Evolutionary conservation across 2,888 invertebrate species (phyloP), one percentile per base, ranked within the genome.

Genomic region (Coremacera marginata): DNA sequence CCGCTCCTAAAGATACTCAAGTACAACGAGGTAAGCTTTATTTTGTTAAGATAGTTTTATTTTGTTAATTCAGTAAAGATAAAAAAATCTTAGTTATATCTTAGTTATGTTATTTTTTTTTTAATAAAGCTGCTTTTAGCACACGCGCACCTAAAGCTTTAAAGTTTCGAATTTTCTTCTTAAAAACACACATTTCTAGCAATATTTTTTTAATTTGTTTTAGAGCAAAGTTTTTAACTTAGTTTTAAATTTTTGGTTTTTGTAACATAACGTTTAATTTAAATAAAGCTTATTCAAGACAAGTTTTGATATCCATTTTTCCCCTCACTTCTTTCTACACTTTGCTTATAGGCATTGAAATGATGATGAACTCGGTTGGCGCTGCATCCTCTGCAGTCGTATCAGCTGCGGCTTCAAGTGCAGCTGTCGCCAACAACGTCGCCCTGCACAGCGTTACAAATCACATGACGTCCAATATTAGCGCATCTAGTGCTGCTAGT

Each of bases 301-400:
- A 34, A 31, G 3, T 31, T 65, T 65, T n/a, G 19, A 65, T 4
- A 14, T 16, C 11, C 25, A 44, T 60, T 70, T 34, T 49, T 7
- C 22, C 4, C 51, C 60, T 76, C 65, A 44, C 55, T 71, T 70
- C 52, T 34, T 25, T 16, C 65, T 8, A 25, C n/a, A 19, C 51
- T 52, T 77, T 78, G 22, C 77, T 83, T 79, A 5, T 84, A 92
- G 92, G 92, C 82, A 92, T 92, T 91, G 92, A 92, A 80, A 92
- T 92, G 90, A 91, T 91, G 83, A 92, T 92, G 92, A 91, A 91
- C 81, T 65, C 82, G 44, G 73, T 70, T 11, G 79, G 80, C 7
- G 34, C 82, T 49, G 75, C 82, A 44, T 70, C 82, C 9, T 68
- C 70, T 11, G 72, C 74, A 52, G 57, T 71, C 22, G 70, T 77